Conservation (phyloP, 1,140 invertebrate genomes). For the Drosophila murphyi region DNA sequence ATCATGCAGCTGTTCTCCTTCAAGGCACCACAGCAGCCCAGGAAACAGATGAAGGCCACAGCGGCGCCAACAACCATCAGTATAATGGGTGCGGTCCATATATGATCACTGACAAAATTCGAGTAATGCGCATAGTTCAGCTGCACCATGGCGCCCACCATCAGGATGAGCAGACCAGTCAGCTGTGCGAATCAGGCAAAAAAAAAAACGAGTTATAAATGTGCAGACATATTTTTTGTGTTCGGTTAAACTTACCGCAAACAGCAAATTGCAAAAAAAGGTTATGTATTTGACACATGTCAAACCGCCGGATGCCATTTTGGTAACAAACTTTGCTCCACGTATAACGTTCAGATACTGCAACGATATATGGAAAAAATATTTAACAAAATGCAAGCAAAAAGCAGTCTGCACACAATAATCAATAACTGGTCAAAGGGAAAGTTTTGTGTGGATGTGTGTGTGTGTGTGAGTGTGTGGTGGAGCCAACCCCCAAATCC, state of each 20-base stretch:
- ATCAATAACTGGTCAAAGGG: constrained; percentile 67
- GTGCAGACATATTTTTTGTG: background rate
- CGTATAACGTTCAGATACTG: constrained; percentile 35
- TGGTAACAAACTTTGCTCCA: constrained; percentile 23
- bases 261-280: constrained; percentile 93
- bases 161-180: constrained; percentile 90
- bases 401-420: constrained; percentile 28
- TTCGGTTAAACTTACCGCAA: constrained; percentile 89
- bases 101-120: constrained; percentile 88
- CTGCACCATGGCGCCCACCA: constrained; percentile 89
- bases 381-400: constrained; percentile 49
- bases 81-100: constrained; percentile 90
- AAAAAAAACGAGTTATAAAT: constrained; percentile 37
- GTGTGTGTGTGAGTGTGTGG: background rate
- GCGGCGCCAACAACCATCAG: constrained; percentile 93
- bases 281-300: constrained; percentile 93
- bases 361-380: constrained; percentile 38
- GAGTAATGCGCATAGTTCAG: constrained; percentile 88
- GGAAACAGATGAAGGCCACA: constrained; percentile 93
- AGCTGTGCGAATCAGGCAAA: constrained; percentile 86
- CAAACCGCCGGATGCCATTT: constrained; percentile 88
- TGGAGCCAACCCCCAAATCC: constrained; percentile 69
- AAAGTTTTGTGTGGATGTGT: constrained; percentile 16
- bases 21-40: constrained; percentile 94
- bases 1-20: constrained; percentile 95